Evolutionary conservation across 2,888 invertebrate species (phyloP), one percentile per base, ranked within the genome.

Genomic region (Phortica okadai): DNA sequence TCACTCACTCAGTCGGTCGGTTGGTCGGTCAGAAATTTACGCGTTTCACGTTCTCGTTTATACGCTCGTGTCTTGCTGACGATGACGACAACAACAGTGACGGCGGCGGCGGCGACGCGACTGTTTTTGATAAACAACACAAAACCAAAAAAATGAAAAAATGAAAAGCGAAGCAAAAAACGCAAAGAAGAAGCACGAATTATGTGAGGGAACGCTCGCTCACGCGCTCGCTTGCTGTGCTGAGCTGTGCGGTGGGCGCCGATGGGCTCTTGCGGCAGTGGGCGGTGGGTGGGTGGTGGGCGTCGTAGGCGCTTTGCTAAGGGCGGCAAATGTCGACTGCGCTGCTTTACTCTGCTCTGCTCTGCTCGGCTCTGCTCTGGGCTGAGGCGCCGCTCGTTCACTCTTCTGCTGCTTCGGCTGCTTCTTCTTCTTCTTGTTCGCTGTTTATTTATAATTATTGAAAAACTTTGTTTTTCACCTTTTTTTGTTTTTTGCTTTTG

Each of bases 401-500:
- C 84, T 79, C 78, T 78, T 74, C 77, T 62, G 77, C 33, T 5
- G 33, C 33, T 33, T 0, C 33, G 0, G 33, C 33, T 33, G 33
- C 33, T 33, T 4, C 56, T 56, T 2, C 11, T 75, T 78, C 75
- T 78, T 79, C 75, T 82, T 67, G 50, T 44, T 59, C 45, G 80
- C 74, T 79, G 85, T 88, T 88, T 85, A 85, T 85, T 85, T 85
- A 79, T 85, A 85, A 85, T 86, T 86, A 88, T 89, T 89, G 79
- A 83, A 88, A 33, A 33, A 33, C 33, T 50, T 50, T 50, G 14
- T 50, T 50, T 50, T 50, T 50, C 14, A 11, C 8, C 8, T 50
- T 50, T 25, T 62, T 21, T 62, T 6, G 86, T 50, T 67, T 74
- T 74, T 41, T 14, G 86, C 82, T 64, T 76, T 56, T 74, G 70